Evolutionary conservation across 1,140 invertebrate genomes (phyloP), one percentile per base, ranked within the genome.

Genomic region (Caenorhabditis latens): DNA sequence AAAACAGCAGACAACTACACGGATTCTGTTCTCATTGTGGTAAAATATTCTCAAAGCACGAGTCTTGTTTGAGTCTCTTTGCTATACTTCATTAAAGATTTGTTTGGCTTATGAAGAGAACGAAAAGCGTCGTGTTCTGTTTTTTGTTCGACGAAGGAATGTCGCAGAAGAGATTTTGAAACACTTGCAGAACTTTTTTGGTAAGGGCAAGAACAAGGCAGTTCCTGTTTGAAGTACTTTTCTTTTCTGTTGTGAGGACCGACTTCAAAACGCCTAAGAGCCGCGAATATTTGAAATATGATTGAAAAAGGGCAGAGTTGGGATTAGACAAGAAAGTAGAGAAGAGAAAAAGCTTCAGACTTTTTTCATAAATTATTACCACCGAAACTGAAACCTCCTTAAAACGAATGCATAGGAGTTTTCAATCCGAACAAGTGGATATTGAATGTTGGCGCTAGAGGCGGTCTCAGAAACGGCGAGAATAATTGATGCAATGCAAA

Each of bases 401-500:
- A 43, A 46, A 43, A 46, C n/a, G 24, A 40, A 65, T 9, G 21
- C 9, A 65, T 9, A 32, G 16, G 24, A n/a, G 55, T 50, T 79
- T 79, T 53, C 19, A 50, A 79, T 79, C 46, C 46, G 71, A 79
- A 79, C 71, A 79, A 79, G 71, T 32, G 46, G 71, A 79, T 79
- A 79, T 79, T 79, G 71, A 79, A 79, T 79, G 71, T 48, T 79
- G 71, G 71, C 71, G n/a, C 71, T 79, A 79, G 71, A 79, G 71
- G 71, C 71, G 71, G 71, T 50, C 71, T 79, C 71, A 79, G 71
- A 79, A 79, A 79, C 71, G 71, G 19, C 71, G 50, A 79, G 71
- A 79, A 79, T 79, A 79, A 79, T 79, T 79, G 71, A 79, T 79
- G 71, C 71, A 79, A 79, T 79, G 71, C 71, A 79, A 79, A 79